A percentile compares a stretch with the other conserved stretches of the same genome.
Evolutionary conservation across 1,140 invertebrate genomes (phyloP).

Genomic region (Apis florea): DNA sequence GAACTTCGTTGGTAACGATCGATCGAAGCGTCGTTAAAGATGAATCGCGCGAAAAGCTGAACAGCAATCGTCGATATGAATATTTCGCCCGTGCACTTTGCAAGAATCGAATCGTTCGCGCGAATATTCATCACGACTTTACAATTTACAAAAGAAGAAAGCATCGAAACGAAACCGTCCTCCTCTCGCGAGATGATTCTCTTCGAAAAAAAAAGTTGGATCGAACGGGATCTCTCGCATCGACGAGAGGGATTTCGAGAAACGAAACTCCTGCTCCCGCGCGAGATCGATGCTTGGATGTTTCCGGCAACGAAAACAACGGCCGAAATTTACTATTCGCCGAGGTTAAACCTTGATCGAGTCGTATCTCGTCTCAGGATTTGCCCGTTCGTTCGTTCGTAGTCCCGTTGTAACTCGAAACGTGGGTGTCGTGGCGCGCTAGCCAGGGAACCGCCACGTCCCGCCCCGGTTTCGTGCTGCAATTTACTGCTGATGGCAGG

Average conservation of each 20-base stretch:
- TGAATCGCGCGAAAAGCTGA: not conserved
- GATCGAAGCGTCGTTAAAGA: not conserved
- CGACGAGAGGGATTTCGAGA: not conserved
- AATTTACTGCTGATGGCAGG: slow-evolving; percentile 66
- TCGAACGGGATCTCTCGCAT: no score
- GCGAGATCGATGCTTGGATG: not conserved
- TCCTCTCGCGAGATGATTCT: not conserved
- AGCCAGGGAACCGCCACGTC: slow-evolving; percentile 42
- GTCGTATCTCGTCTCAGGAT: slow-evolving; percentile 44
- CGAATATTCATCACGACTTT: not conserved
- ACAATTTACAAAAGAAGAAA: not conserved
- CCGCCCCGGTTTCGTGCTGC: slow-evolving; percentile 16
- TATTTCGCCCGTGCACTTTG: not conserved
- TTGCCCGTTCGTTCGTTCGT: not conserved
- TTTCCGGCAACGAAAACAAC: no score
- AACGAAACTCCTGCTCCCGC: not conserved
- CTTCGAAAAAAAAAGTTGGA: not conserved
- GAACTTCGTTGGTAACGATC: no score
- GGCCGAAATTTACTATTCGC: slow-evolving; percentile 1
- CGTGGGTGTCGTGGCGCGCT: not conserved
- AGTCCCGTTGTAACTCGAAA: slow-evolving; percentile 36
- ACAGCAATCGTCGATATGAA: not conserved
- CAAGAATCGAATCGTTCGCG: no score
- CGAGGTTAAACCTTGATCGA: slow-evolving; percentile 25
- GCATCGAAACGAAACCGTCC: not conserved